These are phyloP conservation scores for Protobothrops mucrosquamatus DNA, from an alignment of 2,113 vertebrate genomes.

Conservation along the genomic window DNA sequence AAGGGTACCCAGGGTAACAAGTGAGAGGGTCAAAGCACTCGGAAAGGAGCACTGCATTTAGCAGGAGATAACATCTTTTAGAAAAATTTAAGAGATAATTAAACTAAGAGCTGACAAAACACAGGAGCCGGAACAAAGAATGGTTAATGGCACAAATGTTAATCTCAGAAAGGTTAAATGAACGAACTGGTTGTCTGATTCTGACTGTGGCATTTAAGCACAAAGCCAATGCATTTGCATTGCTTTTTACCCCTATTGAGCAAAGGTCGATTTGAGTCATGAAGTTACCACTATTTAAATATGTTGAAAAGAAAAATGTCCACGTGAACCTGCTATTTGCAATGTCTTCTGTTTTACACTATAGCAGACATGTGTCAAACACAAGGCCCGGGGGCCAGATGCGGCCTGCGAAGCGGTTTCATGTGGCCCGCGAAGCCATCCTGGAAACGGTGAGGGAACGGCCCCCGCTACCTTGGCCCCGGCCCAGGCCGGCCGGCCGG, in stretches of 20 bases:
- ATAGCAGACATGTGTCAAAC: too few relatives aligned
- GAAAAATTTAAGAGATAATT: slow-evolving; percentile 20
- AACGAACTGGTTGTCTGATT: not conserved
- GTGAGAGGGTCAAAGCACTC: not conserved
- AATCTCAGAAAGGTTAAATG: not conserved
- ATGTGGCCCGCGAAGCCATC: too few relatives aligned
- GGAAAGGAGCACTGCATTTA: not conserved
- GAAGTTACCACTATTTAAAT: slow-evolving; percentile 21
- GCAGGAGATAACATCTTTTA: not conserved
- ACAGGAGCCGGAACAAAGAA: not conserved
- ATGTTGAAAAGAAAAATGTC: not conserved
- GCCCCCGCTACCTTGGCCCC: too few relatives aligned
- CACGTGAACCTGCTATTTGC: slow-evolving; percentile 11
- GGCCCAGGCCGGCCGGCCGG: too few relatives aligned
- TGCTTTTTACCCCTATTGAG: slow-evolving; percentile 6
- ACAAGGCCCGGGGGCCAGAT: too few relatives aligned
- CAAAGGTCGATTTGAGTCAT: slow-evolving; percentile 38
- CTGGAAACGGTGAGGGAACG: too few relatives aligned
- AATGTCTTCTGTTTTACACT: slow-evolving; percentile 16
- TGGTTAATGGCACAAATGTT: not conserved
- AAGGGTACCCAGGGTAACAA: not conserved
- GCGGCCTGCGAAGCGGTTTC: too few relatives aligned
- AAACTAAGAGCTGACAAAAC: not conserved
- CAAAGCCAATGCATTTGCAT: slow-evolving; percentile 16
- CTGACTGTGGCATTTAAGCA: slow-evolving; percentile 5